A percentile compares a stretch with the other conserved stretches of the same genome.
phyloP scores from a whole-genome alignment of 2,888 invertebrate species.

The Hypena proboscidalis region DNA sequence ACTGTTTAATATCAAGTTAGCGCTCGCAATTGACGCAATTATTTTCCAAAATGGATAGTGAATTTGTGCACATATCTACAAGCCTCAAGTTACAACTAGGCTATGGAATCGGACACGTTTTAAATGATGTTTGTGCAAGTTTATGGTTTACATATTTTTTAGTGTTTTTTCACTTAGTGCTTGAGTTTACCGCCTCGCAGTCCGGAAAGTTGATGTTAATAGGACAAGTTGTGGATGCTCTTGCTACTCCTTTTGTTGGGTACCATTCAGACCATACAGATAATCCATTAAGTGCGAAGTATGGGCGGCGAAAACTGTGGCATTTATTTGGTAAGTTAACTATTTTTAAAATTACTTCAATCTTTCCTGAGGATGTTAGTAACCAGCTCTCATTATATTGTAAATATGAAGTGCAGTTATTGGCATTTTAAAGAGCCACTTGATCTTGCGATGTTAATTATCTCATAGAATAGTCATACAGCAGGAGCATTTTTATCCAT shows the following conservation, averaged over 20 bases:
- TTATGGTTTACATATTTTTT: conserved; percentile 98
- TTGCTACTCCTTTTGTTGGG: conserved; percentile 95
- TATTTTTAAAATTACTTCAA: no score
- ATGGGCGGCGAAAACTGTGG: conserved; percentile 95
- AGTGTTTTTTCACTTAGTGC: conserved; percentile 90
- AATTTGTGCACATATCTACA: conserved; percentile 75
- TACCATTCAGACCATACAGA: conserved; percentile 91
- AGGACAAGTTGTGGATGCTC: conserved; percentile 93
- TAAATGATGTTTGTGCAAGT: conserved; percentile 96
- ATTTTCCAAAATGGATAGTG: conserved; percentile 72
- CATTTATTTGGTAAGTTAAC: conserved; percentile 91
- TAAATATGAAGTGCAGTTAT: no score
- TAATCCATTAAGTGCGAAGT: conserved; percentile 87
- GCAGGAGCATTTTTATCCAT: no score
- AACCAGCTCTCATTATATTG: no score
- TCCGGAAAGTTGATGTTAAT: conserved; percentile 89
- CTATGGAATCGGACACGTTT: conserved; percentile 93
- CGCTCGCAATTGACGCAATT: not conserved
- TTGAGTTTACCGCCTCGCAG: conserved; percentile 83
- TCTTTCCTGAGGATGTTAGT: no score
- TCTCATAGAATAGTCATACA: no score
- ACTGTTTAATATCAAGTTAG: no score
- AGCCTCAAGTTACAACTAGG: conserved; percentile 80
- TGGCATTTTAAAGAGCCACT: no score
- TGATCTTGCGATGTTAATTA: no score